phyloP scores from a whole-genome alignment of 2,797 vertebrate genomes.

The Microcaecilia unicolor region DNA sequence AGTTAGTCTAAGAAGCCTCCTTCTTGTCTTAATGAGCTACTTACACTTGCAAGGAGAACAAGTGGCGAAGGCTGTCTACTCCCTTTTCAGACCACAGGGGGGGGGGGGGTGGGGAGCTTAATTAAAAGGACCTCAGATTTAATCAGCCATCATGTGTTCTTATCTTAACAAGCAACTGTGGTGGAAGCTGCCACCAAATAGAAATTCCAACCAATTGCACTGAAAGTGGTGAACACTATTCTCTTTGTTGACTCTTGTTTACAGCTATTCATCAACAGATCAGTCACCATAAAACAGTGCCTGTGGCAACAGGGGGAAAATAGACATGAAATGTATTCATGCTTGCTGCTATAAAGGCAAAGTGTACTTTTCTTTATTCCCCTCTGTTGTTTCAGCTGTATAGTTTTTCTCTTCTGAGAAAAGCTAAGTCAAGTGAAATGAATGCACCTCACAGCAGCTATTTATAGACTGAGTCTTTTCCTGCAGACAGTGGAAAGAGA shows the following conservation, averaged over 20 bases:
- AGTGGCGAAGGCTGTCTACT: constrained; percentile 19
- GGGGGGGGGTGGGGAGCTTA: too few species aligned
- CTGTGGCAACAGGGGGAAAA: constrained; percentile 27
- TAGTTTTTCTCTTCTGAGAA: too few species aligned
- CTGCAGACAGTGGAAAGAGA: too few species aligned
- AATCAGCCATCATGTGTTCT: constrained; percentile 44
- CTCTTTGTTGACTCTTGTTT: constrained; percentile 43
- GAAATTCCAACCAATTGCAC: too few species aligned
- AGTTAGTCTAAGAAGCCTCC: constrained; percentile 2
- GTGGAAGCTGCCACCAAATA: constrained; percentile 30
- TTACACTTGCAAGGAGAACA: constrained; percentile 12
- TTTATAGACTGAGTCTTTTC: too few species aligned
- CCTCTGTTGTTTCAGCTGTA: neutral
- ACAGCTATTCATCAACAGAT: constrained; percentile 30
- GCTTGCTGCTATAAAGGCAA: constrained; percentile 21
- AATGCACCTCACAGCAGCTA: too few species aligned
- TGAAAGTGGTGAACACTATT: too few species aligned
- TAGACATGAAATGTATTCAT: constrained; percentile 40
- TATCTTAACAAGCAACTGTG: constrained; percentile 32
- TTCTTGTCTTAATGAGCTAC: constrained; percentile 27
- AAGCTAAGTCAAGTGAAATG: too few species aligned
- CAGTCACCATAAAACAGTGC: constrained; percentile 25
- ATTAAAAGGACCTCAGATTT: constrained; percentile 38
- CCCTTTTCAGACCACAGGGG: constrained; percentile 20
- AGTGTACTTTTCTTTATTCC: neutral